Percentiles rank a stretch among this genome's conserved stretches.
These are phyloP conservation scores for Brienomyrus longianalis DNA, from an alignment of 2,113 vertebrate genomes.

Conservation along the genomic window DNA sequence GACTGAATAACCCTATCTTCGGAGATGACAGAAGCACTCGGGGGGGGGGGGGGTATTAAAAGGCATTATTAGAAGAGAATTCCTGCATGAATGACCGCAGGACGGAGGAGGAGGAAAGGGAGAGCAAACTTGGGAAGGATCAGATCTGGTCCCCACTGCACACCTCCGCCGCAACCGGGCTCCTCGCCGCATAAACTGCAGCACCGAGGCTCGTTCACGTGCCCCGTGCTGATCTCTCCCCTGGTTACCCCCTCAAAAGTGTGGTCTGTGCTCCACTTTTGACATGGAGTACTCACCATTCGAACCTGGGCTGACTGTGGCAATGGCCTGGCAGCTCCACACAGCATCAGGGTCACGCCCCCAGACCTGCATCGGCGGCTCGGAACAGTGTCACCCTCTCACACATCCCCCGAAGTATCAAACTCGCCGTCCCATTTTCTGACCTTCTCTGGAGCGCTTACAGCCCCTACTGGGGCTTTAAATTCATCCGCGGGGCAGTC, in stretches of 20 bases:
- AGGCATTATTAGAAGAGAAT: slow-evolving; percentile 29
- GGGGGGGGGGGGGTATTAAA: slow-evolving; percentile 34
- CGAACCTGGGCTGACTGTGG: background rate
- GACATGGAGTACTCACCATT: background rate
- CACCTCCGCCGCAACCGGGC: background rate
- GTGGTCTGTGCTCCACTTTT: background rate
- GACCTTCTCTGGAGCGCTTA: background rate
- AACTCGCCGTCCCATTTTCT: background rate
- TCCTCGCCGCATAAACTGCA: background rate
- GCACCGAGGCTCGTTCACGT: background rate
- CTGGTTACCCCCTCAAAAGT: background rate
- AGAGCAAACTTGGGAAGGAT: background rate
- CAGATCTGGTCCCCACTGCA: background rate
- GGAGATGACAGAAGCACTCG: slow-evolving; percentile 24
- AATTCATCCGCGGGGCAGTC: background rate
- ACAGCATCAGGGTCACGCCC: background rate
- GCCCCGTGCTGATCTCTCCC: background rate
- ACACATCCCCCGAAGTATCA: background rate
- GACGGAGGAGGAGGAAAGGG: background rate
- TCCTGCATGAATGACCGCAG: slow-evolving; percentile 29
- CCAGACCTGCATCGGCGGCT: background rate
- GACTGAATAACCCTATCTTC: background rate
- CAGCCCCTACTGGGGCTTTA: background rate
- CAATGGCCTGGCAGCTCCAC: background rate
- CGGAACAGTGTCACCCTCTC: background rate